phyloP scores from a whole-genome alignment of 2,797 vertebrate species.

The Chiloscyllium punctatum region DNA sequence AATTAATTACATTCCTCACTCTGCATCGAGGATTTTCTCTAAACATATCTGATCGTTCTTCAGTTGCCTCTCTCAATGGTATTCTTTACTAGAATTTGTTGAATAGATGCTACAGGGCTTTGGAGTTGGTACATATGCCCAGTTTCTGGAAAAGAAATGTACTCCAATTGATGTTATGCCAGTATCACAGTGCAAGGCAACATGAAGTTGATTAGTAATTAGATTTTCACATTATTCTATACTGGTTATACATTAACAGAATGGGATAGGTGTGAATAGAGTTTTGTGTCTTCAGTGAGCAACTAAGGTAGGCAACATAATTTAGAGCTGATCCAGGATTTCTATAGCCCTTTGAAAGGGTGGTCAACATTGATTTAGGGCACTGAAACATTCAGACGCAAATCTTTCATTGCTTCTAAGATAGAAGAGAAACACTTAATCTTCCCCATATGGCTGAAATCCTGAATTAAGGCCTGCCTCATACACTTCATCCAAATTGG shows the following conservation, averaged over 20 bases:
- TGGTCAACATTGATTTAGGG: neutral
- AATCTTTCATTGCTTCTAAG: too few species aligned
- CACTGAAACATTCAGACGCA: neutral
- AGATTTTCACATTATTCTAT: neutral
- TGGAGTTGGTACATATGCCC: neutral
- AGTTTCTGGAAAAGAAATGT: neutral
- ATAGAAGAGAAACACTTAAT: neutral
- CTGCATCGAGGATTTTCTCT: neutral
- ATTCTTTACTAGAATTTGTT: neutral
- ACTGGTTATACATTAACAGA: neutral
- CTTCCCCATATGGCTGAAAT: neutral
- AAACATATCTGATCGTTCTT: neutral
- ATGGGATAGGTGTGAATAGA: neutral
- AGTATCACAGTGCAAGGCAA: neutral
- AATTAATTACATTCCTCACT: neutral
- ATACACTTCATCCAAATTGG: neutral
- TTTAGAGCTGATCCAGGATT: neutral
- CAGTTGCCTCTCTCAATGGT: neutral
- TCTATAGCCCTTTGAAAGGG: neutral
- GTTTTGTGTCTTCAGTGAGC: neutral
- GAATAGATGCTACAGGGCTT: neutral
- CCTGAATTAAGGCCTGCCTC: neutral
- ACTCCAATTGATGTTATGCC: neutral
- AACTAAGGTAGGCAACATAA: neutral
- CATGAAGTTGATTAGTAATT: neutral